Evolutionary conservation across 2,113 vertebrate species (phyloP).

Genomic region (Gracilinanus agilis): DNA sequence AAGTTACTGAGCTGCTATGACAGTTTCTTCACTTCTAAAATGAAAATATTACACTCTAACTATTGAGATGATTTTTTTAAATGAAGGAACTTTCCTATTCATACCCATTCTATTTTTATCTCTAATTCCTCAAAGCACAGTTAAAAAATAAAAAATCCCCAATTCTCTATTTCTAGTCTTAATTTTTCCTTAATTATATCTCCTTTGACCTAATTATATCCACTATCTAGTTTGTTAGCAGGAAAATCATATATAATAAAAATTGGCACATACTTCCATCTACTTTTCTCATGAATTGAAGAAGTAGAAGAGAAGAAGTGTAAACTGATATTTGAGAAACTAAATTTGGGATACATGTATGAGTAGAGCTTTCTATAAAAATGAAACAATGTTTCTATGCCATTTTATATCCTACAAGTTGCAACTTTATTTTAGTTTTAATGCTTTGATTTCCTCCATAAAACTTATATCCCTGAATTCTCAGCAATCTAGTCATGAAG

Average conservation of each 20-base stretch:
- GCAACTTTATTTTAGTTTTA: background rate
- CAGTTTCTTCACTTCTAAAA: constrained; percentile 37
- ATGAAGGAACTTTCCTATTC: background rate
- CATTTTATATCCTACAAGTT: background rate
- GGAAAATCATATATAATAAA: constrained; percentile 23
- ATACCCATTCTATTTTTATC: background rate
- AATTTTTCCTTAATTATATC: background rate
- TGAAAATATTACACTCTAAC: constrained; percentile 26
- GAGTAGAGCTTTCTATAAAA: background rate
- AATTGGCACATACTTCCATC: background rate
- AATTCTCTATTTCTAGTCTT: constrained; percentile 39
- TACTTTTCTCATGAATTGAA: constrained; percentile 6
- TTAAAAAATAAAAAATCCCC: constrained; percentile 25
- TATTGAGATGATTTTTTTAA: background rate
- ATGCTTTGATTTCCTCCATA: background rate
- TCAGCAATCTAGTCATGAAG: background rate
- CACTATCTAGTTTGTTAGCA: background rate
- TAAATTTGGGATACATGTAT: background rate
- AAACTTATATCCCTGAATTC: background rate
- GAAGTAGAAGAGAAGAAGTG: background rate
- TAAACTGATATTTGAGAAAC: background rate
- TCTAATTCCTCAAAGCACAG: constrained; percentile 48
- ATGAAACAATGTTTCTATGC: background rate
- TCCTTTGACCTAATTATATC: constrained; percentile 7
- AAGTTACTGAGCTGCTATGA: constrained; percentile 34